These are phyloP conservation scores for Campoletis sonorensis DNA, from an alignment of 1,140 invertebrate genomes.

Conservation along the genomic window DNA sequence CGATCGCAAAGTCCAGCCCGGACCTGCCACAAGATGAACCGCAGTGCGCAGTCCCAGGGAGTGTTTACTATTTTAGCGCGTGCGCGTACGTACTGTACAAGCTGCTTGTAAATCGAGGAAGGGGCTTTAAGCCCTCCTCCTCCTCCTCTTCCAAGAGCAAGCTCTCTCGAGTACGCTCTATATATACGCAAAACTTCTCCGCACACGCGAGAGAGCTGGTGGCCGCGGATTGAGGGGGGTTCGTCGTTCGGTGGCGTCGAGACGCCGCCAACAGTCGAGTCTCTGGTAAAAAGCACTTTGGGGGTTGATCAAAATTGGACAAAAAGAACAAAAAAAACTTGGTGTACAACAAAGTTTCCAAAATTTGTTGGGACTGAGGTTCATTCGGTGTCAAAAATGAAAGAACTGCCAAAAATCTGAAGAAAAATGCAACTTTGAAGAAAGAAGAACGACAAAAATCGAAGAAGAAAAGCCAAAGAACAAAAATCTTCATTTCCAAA, in stretches of 20 bases:
- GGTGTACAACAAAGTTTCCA: too few species aligned
- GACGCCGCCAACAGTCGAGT: constrained; percentile 41
- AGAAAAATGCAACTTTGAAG: too few species aligned
- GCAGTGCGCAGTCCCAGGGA: constrained; percentile 71
- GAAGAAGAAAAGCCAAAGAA: too few species aligned
- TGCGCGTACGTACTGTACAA: constrained; percentile 59
- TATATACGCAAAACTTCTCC: neutral
- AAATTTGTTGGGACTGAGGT: too few species aligned
- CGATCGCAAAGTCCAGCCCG: constrained; percentile 57
- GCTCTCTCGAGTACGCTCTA: neutral
- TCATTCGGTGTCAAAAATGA: too few species aligned
- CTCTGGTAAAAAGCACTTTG: neutral
- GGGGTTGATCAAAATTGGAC: neutral
- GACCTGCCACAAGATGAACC: constrained; percentile 72
- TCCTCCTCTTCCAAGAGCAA: neutral
- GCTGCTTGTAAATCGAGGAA: constrained; percentile 3
- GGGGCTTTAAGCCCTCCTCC: constrained; percentile 46
- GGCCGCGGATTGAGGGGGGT: constrained; percentile 38
- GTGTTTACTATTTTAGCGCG: constrained; percentile 73
- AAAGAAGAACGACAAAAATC: too few species aligned
- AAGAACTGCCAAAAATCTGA: too few species aligned
- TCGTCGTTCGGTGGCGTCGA: constrained; percentile 30
- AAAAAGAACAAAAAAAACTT: neutral
- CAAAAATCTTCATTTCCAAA: too few species aligned
- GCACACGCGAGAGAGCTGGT: constrained; percentile 48